A percentile compares a stretch with the other conserved stretches of the same genome.
Evolutionary conservation across 2,113 vertebrate genomes (phyloP).

Genomic region (Gambusia affinis): DNA sequence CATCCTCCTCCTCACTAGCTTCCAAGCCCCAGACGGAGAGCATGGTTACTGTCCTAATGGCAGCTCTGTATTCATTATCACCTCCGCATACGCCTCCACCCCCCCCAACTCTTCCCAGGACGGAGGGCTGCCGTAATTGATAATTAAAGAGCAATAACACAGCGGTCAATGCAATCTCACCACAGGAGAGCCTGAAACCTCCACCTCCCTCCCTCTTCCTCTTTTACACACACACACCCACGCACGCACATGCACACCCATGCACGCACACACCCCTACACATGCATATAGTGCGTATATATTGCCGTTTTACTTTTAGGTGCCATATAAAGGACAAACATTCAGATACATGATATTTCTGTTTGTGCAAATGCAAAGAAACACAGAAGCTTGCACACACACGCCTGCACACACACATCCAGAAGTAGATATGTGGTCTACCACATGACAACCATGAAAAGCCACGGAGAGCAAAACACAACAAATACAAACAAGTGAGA

Average conservation of each 20-base stretch:
- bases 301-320: no score
- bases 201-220: constrained; percentile 34
- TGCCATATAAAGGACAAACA: not conserved
- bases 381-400: no score
- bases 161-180: constrained; percentile 82
- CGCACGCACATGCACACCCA: constrained; percentile 6
- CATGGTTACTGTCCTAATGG: constrained; percentile 75
- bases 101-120: constrained; percentile 49
- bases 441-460: no score
- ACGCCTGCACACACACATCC: no score
- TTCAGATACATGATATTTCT: not conserved
- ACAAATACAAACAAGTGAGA: no score
- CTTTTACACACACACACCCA: constrained; percentile 18
- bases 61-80: constrained; percentile 82
- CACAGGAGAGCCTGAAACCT: constrained; percentile 68
- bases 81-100: constrained; percentile 70
- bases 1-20: constrained; percentile 40
- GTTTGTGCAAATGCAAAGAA: no score
- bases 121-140: constrained; percentile 79
- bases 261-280: not conserved
- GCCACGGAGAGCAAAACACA: no score
- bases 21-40: constrained; percentile 65
- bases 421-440: no score
- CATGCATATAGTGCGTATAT: no score
- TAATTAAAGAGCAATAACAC: constrained; percentile 86